Base-by-base conservation (phyloP, 2,113 vertebrate species). In the Baryphthengus martii region DNA sequence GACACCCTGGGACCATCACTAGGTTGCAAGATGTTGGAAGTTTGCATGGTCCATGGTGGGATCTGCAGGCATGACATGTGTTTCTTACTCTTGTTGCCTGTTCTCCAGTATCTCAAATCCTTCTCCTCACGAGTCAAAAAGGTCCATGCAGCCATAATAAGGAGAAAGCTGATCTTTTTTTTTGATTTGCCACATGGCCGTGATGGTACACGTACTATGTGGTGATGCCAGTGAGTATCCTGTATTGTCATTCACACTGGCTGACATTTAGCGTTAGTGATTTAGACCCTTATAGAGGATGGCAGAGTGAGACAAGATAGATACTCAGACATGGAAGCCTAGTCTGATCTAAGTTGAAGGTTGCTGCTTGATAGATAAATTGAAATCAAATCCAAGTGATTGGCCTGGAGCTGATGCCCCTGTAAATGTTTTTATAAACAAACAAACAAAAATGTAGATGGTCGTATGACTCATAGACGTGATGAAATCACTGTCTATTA, bases 291-390 rank as follows among this genome's bases (percentile, higher is more conserved):
- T 37, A 45, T 0, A 1, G 58, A 67, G 37, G 35, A 50, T 59
- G 67, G 85, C 75, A 85, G 78, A 77, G 11, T 0, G 0, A 92
- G 70, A 62, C 49, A 44, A 67, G 44, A 52, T 68, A 83, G 88
- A 28, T 52, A 16, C 59, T 77, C 65, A 66, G 90, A 74, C 3
- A 9, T 29, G 45, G 45, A 74, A 70, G 20, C 50, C 31, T 65
- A 31, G 28, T 70, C 82, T 94, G 55, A 83, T 42, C 16, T 42
- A 73, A 90, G 50, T 75, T 85, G 88, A 94, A 93, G 65, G 40
- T 42, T 80, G 82, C 29, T 88, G 65, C 77, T 95, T 90, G 65
- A 50, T 35, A 83, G 76, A 67, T 85, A 80, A 90, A 80, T 67
- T 62, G 62, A 90, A 25, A 94, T 86, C 26, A 74, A 83, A 74